Evolutionary conservation across 2,888 invertebrate genomes (phyloP).

Genomic region (Lysandra coridon): DNA sequence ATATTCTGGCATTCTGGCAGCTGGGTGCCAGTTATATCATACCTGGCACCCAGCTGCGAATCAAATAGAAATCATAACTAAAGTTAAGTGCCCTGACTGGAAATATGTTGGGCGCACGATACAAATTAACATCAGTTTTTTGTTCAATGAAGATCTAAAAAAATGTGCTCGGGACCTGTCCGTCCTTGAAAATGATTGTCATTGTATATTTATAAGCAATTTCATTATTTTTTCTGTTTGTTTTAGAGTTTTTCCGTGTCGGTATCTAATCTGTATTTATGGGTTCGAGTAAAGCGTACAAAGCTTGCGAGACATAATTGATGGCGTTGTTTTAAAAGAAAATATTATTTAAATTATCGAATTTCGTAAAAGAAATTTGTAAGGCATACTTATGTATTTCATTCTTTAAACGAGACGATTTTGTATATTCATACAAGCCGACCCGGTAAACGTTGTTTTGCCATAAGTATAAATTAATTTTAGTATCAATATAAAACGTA

Average conservation of each 20-base stretch:
- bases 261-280: slow-evolving; percentile 17
- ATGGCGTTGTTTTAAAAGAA: background rate
- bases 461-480: too few species aligned
- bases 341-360: background rate
- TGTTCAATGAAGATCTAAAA: background rate
- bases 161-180: background rate
- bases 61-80: too few species aligned
- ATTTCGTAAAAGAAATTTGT: background rate
- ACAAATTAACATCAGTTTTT: background rate
- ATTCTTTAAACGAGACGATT: background rate
- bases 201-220: slow-evolving; percentile 15
- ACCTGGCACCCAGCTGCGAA: too few species aligned
- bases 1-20: too few species aligned
- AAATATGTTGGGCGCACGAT: background rate
- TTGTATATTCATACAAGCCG: too few species aligned
- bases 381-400: background rate
- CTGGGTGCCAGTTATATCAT: too few species aligned
- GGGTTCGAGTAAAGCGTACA: background rate
- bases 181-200: background rate
- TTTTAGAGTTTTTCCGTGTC: background rate
- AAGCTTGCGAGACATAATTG: background rate
- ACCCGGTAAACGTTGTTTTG: too few species aligned
- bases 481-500: too few species aligned
- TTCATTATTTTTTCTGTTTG: slow-evolving; percentile 22
- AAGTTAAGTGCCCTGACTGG: too few species aligned